phyloP scores from a whole-genome alignment of 2,113 vertebrate genomes.

The Rafetus swinhoei region DNA sequence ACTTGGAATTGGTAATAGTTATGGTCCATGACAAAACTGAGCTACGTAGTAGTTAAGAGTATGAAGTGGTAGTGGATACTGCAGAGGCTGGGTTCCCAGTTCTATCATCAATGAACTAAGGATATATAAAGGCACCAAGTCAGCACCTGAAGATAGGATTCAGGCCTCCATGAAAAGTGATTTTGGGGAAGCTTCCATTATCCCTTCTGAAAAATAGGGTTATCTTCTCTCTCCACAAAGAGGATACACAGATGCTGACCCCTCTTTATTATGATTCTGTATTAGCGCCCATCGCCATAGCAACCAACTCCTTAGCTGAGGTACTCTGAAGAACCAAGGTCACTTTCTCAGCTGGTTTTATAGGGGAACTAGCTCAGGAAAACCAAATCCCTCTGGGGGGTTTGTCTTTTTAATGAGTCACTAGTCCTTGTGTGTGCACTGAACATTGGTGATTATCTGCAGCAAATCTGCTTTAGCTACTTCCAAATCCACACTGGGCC shows the following conservation, averaged over 20 bases:
- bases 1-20: no score
- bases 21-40: no score
- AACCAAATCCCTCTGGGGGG: background rate
- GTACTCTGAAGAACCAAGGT: background rate
- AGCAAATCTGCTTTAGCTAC: background rate
- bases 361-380: background rate
- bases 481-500: background rate
- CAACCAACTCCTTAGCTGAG: background rate
- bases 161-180: background rate
- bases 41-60: no score
- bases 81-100: no score
- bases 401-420: background rate
- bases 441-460: rapidly evolving
- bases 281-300: background rate
- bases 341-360: background rate
- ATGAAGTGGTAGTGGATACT: no score
- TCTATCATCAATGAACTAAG: no score
- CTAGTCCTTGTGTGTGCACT: background rate
- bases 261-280: background rate
- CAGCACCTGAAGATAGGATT: background rate
- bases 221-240: no score
- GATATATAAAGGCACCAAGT: no score
- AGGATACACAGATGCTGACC: no score
- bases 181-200: background rate
- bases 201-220: background rate